Percentiles rank a stretch among this genome's conserved stretches.
Evolutionary conservation across 2,888 invertebrate species (phyloP).

Genomic region (Metellina segmentata): DNA sequence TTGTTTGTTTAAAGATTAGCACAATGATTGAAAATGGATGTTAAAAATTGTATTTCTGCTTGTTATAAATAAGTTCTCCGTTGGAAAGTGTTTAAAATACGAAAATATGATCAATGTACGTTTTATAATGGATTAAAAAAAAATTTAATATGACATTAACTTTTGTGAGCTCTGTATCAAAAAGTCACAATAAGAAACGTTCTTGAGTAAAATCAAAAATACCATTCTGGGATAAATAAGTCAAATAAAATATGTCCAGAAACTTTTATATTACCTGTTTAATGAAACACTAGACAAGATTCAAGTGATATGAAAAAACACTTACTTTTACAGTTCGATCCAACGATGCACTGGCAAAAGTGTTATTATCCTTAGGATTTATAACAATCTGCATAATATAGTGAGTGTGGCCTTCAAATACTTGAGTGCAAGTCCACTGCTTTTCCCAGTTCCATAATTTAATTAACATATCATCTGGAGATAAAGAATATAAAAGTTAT

Average conservation of each 20-base stretch:
- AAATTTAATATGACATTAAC: too few species aligned
- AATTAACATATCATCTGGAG: constrained; percentile 96
- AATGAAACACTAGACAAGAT: neutral
- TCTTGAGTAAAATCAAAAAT: neutral
- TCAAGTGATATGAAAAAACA: neutral
- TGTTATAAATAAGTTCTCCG: too few species aligned
- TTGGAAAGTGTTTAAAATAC: too few species aligned
- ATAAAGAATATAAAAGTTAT: neutral
- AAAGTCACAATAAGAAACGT: too few species aligned
- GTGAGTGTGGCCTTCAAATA: constrained; percentile 99
- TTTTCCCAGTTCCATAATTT: constrained; percentile 99
- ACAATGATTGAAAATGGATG: too few species aligned
- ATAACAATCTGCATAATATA: constrained; percentile 99
- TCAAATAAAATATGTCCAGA: neutral
- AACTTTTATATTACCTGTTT: neutral
- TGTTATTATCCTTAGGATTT: constrained; percentile 99
- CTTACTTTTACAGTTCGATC: constrained; percentile 96
- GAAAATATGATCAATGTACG: too few species aligned
- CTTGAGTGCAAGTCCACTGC: constrained; percentile 98
- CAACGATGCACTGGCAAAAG: constrained; percentile 99
- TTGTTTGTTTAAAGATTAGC: too few species aligned
- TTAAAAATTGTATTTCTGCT: too few species aligned
- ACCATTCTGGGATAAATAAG: neutral
- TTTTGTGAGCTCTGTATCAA: too few species aligned
- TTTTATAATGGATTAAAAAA: too few species aligned